Evolutionary conservation across 2,797 vertebrate species (phyloP).

Genomic region (Thamnophis elegans): DNA sequence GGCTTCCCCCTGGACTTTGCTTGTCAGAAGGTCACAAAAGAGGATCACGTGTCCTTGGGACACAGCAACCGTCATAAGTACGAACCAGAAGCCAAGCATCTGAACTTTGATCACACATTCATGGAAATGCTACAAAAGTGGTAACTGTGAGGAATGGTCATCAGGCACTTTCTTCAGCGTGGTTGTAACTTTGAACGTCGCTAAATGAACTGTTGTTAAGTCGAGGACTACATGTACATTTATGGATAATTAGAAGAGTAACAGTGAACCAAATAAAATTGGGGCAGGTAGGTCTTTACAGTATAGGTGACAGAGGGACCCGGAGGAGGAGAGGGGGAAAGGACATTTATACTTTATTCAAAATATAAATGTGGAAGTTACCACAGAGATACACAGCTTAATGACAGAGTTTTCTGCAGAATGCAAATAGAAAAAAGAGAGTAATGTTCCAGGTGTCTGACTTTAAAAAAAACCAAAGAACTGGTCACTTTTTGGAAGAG

Average conservation of each 20-base stretch:
- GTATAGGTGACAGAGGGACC: neutral
- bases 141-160: too few relatives aligned
- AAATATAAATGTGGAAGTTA: neutral
- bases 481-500: neutral
- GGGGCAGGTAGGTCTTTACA: neutral
- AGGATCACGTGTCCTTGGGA: too few relatives aligned
- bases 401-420: neutral
- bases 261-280: slow-evolving; percentile 35
- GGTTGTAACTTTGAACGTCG: too few relatives aligned
- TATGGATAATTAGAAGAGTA: slow-evolving; percentile 70
- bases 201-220: too few relatives aligned
- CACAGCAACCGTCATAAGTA: too few relatives aligned
- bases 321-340: neutral
- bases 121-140: too few relatives aligned
- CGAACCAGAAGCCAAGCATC: too few relatives aligned
- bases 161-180: too few relatives aligned
- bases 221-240: slow-evolving; percentile 47
- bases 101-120: too few relatives aligned
- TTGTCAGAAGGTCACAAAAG: too few relatives aligned
- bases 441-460: too few relatives aligned
- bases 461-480: neutral
- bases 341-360: neutral
- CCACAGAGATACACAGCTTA: neutral
- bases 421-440: neutral
- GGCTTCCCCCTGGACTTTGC: too few relatives aligned